phyloP scores from a whole-genome alignment of 1,140 invertebrate species.

The Lasioglossum baleicum region DNA sequence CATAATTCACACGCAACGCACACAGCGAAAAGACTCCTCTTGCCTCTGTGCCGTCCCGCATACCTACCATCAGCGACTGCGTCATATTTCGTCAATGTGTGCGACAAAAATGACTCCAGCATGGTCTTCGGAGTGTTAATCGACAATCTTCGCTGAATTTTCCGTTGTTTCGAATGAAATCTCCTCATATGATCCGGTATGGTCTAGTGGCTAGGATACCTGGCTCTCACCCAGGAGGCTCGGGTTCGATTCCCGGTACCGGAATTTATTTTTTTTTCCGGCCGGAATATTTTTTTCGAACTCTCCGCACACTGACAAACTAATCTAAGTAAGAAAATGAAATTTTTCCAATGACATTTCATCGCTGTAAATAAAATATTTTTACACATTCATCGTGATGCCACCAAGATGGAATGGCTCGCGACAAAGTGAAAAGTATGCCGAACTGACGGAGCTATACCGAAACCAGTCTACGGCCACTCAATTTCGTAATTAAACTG shows the following conservation, averaged over 20 bases:
- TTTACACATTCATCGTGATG: too few species aligned
- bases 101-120: too few species aligned
- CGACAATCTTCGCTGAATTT: not conserved
- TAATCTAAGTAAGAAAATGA: not conserved
- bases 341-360: not conserved
- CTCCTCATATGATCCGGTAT: constrained; percentile 62
- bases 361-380: too few species aligned
- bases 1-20: too few species aligned
- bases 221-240: constrained; percentile 74
- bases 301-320: not conserved
- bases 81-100: too few species aligned
- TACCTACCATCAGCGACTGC: too few species aligned
- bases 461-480: constrained; percentile 18
- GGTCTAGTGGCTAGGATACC: constrained; percentile 77
- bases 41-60: too few species aligned
- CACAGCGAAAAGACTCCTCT: too few species aligned
- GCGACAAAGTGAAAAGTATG: constrained; percentile 1
- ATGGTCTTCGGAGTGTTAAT: too few species aligned
- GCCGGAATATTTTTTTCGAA: not conserved
- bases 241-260: constrained; percentile 70
- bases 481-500: constrained; percentile 55
- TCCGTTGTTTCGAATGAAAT: too few species aligned
- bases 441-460: constrained; percentile 3
- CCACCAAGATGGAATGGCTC: too few species aligned
- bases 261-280: constrained; percentile 56